phyloP scores from a whole-genome alignment of 2,797 vertebrate genomes.

The Xiphorhynchus erythropygius region DNA sequence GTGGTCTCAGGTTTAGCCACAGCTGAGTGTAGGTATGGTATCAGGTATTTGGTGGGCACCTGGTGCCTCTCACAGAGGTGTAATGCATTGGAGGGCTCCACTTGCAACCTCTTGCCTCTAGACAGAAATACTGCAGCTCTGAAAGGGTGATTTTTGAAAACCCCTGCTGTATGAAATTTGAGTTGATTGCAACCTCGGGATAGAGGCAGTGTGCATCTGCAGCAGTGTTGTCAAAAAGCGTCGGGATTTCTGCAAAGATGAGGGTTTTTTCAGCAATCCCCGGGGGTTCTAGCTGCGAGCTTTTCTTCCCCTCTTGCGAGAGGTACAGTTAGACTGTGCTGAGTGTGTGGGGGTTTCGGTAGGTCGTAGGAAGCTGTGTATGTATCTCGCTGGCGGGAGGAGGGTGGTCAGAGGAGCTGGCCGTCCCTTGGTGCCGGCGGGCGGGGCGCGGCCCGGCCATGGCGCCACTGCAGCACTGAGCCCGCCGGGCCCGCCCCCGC shows the following conservation, averaged over 20 bases:
- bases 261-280: not conserved
- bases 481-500: not conserved
- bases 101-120: not conserved
- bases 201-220: fast-evolving
- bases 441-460: not conserved
- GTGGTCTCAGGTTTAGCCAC: not conserved
- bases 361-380: fast-evolving
- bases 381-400: fast-evolving
- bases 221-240: not conserved
- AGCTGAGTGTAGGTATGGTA: not conserved
- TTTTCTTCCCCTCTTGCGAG: fast-evolving
- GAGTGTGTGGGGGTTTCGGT: fast-evolving
- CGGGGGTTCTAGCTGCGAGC: fast-evolving
- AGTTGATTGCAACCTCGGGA: not conserved
- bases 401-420: too few species aligned
- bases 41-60: fast-evolving
- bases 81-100: fast-evolving
- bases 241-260: not conserved
- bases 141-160: not conserved
- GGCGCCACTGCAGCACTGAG: not conserved
- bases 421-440: not conserved
- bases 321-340: fast-evolving
- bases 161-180: fast-evolving
- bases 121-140: not conserved
- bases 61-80: not conserved